phyloP scores from a whole-genome alignment of 2,797 vertebrate species.

The Emydoidea blandingii region DNA sequence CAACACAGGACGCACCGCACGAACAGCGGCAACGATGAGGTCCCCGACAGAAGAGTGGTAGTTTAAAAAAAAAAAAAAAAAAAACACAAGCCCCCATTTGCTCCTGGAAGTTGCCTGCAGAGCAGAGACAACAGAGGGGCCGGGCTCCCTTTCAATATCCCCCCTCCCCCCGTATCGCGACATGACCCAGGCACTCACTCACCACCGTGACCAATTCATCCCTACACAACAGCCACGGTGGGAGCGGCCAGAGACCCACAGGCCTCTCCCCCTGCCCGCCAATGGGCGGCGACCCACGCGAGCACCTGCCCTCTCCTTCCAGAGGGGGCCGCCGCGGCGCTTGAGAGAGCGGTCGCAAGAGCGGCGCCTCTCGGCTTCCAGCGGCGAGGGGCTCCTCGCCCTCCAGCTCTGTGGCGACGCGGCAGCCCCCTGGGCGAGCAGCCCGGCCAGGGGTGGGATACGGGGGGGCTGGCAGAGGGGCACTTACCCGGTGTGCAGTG shows the following conservation, averaged over 20 bases:
- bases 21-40: neutral
- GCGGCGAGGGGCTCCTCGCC: neutral
- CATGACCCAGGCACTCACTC: neutral
- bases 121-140: neutral
- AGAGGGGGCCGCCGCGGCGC: neutral
- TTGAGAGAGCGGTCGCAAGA: too few relatives aligned
- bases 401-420: neutral
- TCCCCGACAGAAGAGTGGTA: conserved; percentile 31
- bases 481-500: conserved; percentile 80
- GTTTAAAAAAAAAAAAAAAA: neutral
- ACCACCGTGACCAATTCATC: neutral
- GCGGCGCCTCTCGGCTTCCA: neutral
- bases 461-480: neutral
- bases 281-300: too few relatives aligned
- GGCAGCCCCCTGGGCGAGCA: neutral
- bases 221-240: neutral
- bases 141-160: neutral
- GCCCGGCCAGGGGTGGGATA: too few relatives aligned
- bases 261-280: neutral
- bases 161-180: conserved; percentile 14
- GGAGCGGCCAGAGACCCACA: neutral
- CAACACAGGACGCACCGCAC: neutral
- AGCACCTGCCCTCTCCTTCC: neutral
- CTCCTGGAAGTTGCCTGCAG: conserved; percentile 19
- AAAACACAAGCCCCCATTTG: neutral